phyloP scores from a whole-genome alignment of 2,797 vertebrate genomes.

The Percopsis omiscomaycus region DNA sequence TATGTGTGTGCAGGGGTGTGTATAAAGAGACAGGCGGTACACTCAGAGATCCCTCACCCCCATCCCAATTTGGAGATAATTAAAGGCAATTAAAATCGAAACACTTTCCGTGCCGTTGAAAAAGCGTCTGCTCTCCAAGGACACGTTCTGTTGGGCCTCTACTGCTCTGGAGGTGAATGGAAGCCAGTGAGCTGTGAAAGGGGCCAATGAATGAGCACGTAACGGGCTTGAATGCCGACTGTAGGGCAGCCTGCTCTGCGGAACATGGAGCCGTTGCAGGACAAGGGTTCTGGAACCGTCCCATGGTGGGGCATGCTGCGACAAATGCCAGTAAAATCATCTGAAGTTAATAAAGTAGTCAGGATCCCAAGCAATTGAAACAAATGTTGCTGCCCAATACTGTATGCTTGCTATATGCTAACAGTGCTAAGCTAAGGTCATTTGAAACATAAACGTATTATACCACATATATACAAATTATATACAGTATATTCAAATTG shows the following conservation, averaged over 20 bases:
- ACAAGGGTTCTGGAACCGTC: constrained; percentile 14
- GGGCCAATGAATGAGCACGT: constrained; percentile 41
- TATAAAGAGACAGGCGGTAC: constrained; percentile 7
- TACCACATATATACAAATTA: too few relatives aligned
- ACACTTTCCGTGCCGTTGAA: constrained; percentile 42
- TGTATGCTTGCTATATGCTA: too few relatives aligned
- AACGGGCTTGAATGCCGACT: constrained; percentile 44
- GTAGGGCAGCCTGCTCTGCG: constrained; percentile 31
- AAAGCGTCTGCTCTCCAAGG: constrained; percentile 32
- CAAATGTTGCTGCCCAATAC: too few relatives aligned
- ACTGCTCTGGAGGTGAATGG: constrained; percentile 16
- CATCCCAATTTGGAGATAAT: constrained; percentile 63
- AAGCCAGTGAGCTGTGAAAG: constrained; percentile 29
- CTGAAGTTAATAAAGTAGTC: constrained; percentile 18
- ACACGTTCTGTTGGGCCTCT: constrained; percentile 45
- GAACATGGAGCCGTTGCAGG: constrained; percentile 22
- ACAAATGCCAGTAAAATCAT: constrained; percentile 32
- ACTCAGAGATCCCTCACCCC: constrained; percentile 30
- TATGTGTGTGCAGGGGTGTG: neutral
- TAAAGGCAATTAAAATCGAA: constrained; percentile 67
- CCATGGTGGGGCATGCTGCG: constrained; percentile 12
- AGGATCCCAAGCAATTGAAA: neutral
- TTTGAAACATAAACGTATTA: too few relatives aligned
- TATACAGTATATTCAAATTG: too few relatives aligned
- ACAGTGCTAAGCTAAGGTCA: too few relatives aligned